These are phyloP conservation scores for Mactromeris polynyma DNA, from an alignment of 2,888 invertebrate species.

Conservation along the genomic window DNA sequence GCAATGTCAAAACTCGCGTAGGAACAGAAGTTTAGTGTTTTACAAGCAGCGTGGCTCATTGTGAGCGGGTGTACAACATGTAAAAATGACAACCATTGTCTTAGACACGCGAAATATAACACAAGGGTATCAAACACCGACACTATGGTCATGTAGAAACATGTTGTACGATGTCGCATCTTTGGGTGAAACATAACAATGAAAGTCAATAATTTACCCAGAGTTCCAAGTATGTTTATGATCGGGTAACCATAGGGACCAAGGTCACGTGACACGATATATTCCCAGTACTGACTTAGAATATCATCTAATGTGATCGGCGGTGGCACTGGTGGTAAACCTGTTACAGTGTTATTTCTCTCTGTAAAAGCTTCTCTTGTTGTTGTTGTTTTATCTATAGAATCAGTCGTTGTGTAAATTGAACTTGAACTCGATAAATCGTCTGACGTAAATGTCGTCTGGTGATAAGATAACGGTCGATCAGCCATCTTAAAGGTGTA, in stretches of 20 bases:
- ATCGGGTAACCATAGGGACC: conserved; percentile 75
- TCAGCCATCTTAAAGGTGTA: not conserved
- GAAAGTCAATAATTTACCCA: conserved; percentile 79
- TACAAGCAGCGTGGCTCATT: conserved; percentile 65
- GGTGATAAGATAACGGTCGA: not conserved
- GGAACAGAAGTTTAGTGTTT: conserved; percentile 72
- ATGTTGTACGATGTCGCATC: conserved; percentile 77
- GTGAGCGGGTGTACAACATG: conserved; percentile 67
- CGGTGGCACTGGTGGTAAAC: not conserved
- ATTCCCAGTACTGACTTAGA: conserved; percentile 66
- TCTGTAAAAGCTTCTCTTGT: not conserved
- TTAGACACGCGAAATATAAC: conserved; percentile 75
- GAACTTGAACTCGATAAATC: not conserved
- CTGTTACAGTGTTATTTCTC: not conserved
- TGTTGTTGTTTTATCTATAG: not conserved
- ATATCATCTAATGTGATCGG: conserved; percentile 62
- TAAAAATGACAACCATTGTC: conserved; percentile 75
- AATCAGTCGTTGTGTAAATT: not conserved
- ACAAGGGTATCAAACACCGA: conserved; percentile 78
- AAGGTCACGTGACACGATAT: conserved; percentile 66
- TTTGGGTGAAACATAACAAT: conserved; percentile 75
- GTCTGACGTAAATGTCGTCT: not conserved
- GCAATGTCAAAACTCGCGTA: conserved; percentile 78
- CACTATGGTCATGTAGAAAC: conserved; percentile 78
- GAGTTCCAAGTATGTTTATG: conserved; percentile 77